Evolutionary conservation across 2,113 vertebrate genomes (phyloP).

Genomic region (Phocoena sinus): DNA sequence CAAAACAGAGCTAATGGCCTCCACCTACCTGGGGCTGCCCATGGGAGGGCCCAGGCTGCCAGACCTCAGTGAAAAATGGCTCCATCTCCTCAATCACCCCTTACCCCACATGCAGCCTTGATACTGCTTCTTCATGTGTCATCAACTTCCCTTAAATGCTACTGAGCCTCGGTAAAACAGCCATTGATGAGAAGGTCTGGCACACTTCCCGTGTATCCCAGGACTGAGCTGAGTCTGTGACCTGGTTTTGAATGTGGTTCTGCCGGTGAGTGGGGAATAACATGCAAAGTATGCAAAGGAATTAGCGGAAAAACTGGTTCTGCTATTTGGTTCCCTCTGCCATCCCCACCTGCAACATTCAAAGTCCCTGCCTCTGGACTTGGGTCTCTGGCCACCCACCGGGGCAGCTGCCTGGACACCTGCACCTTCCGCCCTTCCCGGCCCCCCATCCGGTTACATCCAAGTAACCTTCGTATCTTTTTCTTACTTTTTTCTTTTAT

Average conservation of each 20-base stretch:
- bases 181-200: neutral
- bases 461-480: neutral
- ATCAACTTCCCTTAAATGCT: neutral
- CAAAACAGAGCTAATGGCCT: neutral
- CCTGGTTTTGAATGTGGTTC: neutral
- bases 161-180: neutral
- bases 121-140: neutral
- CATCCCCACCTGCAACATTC: neutral
- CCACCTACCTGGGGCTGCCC: neutral
- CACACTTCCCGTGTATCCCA: too few species aligned
- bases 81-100: neutral
- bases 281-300: neutral
- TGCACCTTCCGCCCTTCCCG: accelerated
- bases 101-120: neutral
- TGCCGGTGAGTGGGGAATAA: neutral
- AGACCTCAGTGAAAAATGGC: neutral
- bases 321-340: neutral
- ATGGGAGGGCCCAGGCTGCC: neutral
- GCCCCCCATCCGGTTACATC: neutral
- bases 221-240: accelerated
- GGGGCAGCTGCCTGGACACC: neutral
- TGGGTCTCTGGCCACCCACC: neutral
- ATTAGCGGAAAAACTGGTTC: neutral
- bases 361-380: neutral
- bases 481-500: neutral